These are phyloP conservation scores for Falco columbarius DNA, from an alignment of 2,797 vertebrate species.

Conservation along the genomic window DNA sequence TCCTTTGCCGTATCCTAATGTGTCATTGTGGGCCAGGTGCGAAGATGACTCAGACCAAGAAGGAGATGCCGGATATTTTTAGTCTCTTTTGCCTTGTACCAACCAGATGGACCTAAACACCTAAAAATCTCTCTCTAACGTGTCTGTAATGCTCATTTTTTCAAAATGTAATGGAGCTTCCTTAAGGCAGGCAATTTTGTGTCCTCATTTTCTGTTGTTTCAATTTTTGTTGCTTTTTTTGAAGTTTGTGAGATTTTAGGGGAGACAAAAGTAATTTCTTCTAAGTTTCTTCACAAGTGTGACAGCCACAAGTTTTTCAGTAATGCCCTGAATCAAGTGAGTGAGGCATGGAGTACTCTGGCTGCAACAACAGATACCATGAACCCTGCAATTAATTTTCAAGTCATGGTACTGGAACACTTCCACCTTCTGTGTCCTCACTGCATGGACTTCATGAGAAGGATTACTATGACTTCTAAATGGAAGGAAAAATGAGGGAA, in stretches of 20 bases:
- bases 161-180: neutral
- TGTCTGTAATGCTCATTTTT: neutral
- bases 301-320: neutral
- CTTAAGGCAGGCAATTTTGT: neutral
- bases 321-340: neutral
- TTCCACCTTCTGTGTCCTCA: neutral
- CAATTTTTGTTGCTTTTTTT: neutral
- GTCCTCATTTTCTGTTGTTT: neutral
- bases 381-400: neutral
- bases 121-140: neutral
- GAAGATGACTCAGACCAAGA: neutral
- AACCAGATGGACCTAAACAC: neutral
- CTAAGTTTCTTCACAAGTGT: neutral
- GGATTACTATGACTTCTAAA: neutral
- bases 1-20: neutral
- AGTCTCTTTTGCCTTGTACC: neutral
- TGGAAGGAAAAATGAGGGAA: conserved; percentile 8
- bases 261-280: neutral
- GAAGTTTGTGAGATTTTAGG: neutral
- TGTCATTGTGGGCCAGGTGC: neutral
- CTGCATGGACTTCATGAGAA: neutral
- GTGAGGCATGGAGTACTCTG: neutral
- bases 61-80: neutral
- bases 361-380: neutral
- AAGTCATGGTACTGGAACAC: neutral